These are phyloP conservation scores for Galaxias olidus DNA, from an alignment of 2,797 vertebrate species.

Conservation along the genomic window DNA sequence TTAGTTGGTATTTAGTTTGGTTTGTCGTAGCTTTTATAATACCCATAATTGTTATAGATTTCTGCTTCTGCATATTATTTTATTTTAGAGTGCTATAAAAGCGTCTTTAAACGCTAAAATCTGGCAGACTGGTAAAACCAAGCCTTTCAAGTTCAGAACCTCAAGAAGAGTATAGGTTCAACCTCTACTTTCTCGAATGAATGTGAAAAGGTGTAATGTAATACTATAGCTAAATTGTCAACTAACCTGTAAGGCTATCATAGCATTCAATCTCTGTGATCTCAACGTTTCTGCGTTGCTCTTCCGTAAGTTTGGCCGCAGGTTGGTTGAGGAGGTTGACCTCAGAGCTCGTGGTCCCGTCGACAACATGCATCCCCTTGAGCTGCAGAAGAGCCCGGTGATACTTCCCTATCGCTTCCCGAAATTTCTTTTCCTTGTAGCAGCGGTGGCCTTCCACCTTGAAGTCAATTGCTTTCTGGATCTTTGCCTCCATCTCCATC, in stretches of 20 bases:
- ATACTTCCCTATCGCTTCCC: constrained; percentile 93
- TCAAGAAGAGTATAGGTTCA: too few species aligned
- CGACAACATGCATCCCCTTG: constrained; percentile 79
- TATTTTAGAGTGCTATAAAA: too few species aligned
- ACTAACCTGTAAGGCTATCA: constrained; percentile 89
- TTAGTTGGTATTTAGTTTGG: too few species aligned
- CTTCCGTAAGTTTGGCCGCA: constrained; percentile 79
- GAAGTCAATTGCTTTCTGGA: constrained; percentile 89
- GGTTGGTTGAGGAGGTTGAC: constrained; percentile 78
- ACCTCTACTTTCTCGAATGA: too few species aligned
- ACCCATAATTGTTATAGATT: too few species aligned
- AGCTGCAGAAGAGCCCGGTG: constrained; percentile 91
- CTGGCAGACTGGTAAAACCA: too few species aligned
- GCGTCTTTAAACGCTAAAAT: too few species aligned
- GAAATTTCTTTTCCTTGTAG: constrained; percentile 94
- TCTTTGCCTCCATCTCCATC: constrained; percentile 83
- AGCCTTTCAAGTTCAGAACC: too few species aligned
- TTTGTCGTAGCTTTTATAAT: too few species aligned
- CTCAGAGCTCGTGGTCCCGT: constrained; percentile 77
- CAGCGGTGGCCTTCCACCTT: constrained; percentile 89
- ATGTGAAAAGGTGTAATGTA: not conserved
- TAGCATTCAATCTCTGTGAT: constrained; percentile 93
- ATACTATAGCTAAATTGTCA: not conserved
- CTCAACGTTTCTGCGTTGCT: constrained; percentile 86
- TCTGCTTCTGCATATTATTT: too few species aligned